phyloP scores from a whole-genome alignment of 1,140 invertebrate species.

The Drosophila ananassae region DNA sequence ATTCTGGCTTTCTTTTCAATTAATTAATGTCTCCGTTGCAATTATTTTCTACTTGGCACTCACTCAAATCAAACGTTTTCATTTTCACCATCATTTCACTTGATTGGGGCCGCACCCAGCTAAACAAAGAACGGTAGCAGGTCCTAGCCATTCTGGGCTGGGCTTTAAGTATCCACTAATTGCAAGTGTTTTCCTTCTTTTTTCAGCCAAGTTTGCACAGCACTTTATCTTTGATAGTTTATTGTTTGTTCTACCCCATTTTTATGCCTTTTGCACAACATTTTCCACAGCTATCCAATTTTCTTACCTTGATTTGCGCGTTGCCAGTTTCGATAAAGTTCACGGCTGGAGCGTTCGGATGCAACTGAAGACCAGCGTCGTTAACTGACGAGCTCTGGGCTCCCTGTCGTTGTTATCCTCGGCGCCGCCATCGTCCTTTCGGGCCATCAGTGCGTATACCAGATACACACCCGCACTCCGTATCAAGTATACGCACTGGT shows the following conservation, averaged over 20 bases:
- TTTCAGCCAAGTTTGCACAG: neutral
- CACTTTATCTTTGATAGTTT: conserved; percentile 42
- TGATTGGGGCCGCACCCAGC: conserved; percentile 65
- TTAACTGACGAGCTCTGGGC: conserved; percentile 70
- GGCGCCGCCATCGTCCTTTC: conserved; percentile 33
- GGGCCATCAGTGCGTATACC: conserved; percentile 58
- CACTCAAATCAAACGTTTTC: conserved; percentile 64
- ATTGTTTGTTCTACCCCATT: conserved; percentile 28
- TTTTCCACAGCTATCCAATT: conserved; percentile 6
- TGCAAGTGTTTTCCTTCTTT: conserved; percentile 16
- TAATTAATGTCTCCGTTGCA: conserved; percentile 24
- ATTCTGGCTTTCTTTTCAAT: conserved; percentile 25
- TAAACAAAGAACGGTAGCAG: neutral
- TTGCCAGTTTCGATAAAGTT: conserved; percentile 73
- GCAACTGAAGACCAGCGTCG: conserved; percentile 78
- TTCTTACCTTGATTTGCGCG: conserved; percentile 63
- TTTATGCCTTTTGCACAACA: neutral
- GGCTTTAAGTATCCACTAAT: conserved; percentile 44
- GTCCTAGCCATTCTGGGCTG: conserved; percentile 27
- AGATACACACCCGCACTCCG: conserved; percentile 36
- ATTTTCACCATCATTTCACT: conserved; percentile 43
- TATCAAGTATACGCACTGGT: conserved; percentile 69
- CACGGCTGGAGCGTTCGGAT: conserved; percentile 79
- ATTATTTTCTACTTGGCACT: conserved; percentile 57
- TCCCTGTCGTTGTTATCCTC: conserved; percentile 57